Base-by-base conservation (phyloP, 2,113 vertebrate genomes). In the Psilopsiagon aurifrons region DNA sequence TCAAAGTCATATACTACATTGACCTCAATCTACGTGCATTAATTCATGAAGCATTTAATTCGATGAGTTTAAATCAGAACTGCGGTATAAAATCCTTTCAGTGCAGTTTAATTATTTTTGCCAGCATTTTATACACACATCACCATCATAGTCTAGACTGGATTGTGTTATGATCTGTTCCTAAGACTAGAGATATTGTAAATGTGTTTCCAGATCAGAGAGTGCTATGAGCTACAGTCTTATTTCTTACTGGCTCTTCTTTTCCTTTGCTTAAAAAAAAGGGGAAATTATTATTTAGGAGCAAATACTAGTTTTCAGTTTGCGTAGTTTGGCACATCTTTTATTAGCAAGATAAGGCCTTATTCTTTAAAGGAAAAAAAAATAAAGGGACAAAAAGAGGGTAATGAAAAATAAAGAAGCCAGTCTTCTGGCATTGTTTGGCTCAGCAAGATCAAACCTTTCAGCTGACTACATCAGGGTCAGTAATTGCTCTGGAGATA, bases 1-100 rank as follows among this genome's bases (percentile, higher is more conserved):
- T 83, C 57, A 35, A 69, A 62, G 47, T 79, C 52, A 24, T 49
- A 76, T 57, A 66, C 62, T 73, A 35, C 28, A 17, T 35, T 13
- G 52, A 90, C 52, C 81, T 91, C 74, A n/a, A 14, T 81, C 71
- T 81, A 11, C 35, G 69, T 57, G 57, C 69, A 52, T 86, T 92
- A 94, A 74, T 94, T 96, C 52, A 88, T 62, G 28, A 37, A 55
- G 87, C 94, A 75, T 91, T 84, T 91, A 59, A 87, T 92, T 96
- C 70, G 22, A 76, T 83, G 62, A 79, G 41, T 91, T 88, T 79
- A 78, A 86, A 66, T 79, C 81, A 80, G 83, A 92, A n/a, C 11
- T 85, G 57, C 49, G 66, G 44, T 76, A 52, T 57, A 22, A 91
- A 96, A 55, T 66, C 41, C 44, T 89, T 93, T 91, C 78, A 54